Percentiles rank a stretch among this genome's conserved stretches.
phyloP scores from a whole-genome alignment of 2,113 vertebrate genomes.

The Serinus canaria region DNA sequence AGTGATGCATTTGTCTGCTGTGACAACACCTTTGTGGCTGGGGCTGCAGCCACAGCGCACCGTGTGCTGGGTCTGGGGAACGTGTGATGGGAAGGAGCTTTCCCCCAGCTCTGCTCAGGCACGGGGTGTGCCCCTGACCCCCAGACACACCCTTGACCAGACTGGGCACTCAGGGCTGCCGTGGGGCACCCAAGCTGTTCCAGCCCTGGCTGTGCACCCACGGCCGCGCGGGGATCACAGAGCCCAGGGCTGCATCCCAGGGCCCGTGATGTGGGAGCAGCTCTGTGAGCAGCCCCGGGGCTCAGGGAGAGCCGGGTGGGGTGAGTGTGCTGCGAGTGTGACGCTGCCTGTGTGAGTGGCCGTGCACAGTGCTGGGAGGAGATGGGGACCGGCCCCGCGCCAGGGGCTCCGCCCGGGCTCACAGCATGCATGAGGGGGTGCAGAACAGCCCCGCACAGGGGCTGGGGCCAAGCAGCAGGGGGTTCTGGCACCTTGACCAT shows the following conservation, averaged over 20 bases:
- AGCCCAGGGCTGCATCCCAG: neutral
- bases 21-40: neutral
- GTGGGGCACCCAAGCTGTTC: fast-evolving
- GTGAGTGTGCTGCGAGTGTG: fast-evolving
- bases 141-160: neutral
- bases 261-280: fast-evolving
- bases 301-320: fast-evolving
- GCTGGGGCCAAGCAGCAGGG: neutral
- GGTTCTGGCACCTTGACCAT: neutral
- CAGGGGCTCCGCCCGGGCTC: neutral
- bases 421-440: neutral
- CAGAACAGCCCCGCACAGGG: neutral
- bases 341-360: fast-evolving
- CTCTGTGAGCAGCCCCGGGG: fast-evolving
- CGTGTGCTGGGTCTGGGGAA: neutral
- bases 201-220: fast-evolving
- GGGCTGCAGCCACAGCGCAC: neutral
- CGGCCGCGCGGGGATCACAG: fast-evolving
- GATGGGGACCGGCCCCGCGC: slow-evolving; percentile 5
- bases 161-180: neutral
- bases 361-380: neutral
- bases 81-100: neutral
- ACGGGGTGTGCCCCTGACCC: neutral
- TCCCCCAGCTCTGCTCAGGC: neutral
- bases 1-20: neutral